Evolutionary conservation across 2,113 vertebrate genomes (phyloP).

Genomic region (Tetrax tetrax): DNA sequence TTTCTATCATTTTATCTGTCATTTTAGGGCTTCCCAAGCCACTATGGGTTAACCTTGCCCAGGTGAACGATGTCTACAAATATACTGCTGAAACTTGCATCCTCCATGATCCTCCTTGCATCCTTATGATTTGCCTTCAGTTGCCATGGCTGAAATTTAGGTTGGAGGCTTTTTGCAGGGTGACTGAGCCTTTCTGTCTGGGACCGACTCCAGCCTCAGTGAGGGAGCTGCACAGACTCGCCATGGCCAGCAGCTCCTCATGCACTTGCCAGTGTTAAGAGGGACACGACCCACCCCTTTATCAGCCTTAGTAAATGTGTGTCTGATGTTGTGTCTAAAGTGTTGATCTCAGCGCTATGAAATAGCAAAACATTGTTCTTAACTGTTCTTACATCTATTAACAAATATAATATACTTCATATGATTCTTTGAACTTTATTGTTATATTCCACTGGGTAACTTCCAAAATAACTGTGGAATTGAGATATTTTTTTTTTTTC

Average conservation of each 20-base stretch:
- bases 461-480: background rate
- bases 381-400: background rate
- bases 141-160: background rate
- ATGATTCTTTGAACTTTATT: background rate
- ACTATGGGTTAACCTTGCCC: background rate
- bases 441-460: background rate
- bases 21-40: background rate
- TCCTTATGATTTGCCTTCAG: background rate
- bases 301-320: background rate
- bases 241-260: fast-evolving
- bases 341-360: background rate
- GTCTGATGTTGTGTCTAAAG: background rate
- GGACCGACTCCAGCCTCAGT: fast-evolving
- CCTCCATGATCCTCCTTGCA: background rate
- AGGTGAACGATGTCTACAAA: background rate
- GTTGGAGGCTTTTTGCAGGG: background rate
- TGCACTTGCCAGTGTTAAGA: fast-evolving
- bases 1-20: background rate
- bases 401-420: background rate
- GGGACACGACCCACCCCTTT: fast-evolving
- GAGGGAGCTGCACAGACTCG: background rate
- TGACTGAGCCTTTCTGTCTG: background rate
- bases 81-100: background rate
- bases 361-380: background rate
- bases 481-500: background rate